Conservation (phyloP, 2,113 vertebrate species). For the Paradoxurus hermaphroditus region DNA sequence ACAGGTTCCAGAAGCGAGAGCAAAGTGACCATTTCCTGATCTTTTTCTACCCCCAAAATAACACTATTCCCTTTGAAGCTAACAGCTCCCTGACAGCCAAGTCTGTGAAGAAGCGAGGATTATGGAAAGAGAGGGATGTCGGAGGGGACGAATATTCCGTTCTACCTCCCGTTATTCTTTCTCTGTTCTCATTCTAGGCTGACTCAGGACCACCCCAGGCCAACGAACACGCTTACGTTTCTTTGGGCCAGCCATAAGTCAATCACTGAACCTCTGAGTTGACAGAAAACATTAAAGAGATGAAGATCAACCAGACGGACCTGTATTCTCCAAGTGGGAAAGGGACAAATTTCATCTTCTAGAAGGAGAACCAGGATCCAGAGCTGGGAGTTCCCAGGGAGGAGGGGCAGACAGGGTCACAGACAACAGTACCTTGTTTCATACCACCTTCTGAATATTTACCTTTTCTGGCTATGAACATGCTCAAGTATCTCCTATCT, state of each 20-base stretch:
- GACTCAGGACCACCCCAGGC: neutral
- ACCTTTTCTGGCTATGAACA: neutral
- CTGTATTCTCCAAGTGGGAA: neutral
- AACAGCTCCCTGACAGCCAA: constrained; percentile 17
- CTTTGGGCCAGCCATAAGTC: neutral
- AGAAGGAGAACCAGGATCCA: neutral
- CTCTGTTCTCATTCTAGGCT: neutral
- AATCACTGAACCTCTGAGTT: constrained; percentile 7
- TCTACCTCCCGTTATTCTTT: neutral
- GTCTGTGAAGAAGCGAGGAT: neutral
- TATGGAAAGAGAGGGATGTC: neutral
- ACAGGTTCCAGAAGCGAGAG: constrained; percentile 53
- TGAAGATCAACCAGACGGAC: neutral
- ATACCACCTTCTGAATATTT: neutral
- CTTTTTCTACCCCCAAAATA: constrained; percentile 26
- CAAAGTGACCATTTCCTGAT: constrained; percentile 26
- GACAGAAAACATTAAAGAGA: neutral
- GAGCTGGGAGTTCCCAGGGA: neutral
- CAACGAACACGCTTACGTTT: neutral
- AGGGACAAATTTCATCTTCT: neutral
- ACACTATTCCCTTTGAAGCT: constrained; percentile 36
- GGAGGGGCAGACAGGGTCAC: neutral
- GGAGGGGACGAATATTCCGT: neutral
- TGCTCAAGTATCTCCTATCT: neutral
- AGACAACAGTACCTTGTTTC: neutral